Percentiles rank a stretch among this genome's conserved stretches.
Conservation (phyloP, 2,888 invertebrate genomes). For the Cerceris ruficornis region DNA sequence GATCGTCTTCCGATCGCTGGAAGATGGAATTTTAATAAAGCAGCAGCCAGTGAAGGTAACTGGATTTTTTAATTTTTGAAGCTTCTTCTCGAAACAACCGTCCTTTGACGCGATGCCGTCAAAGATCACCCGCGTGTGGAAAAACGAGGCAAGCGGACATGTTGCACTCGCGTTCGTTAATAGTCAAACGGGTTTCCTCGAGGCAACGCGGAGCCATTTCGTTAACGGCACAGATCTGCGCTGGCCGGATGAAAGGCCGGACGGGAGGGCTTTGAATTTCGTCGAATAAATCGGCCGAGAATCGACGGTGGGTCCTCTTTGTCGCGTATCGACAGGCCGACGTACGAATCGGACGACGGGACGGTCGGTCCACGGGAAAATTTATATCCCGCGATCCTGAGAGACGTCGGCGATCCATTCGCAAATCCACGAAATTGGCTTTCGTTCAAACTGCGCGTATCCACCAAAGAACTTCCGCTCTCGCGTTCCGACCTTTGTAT, state of each 20-base stretch:
- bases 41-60: not conserved
- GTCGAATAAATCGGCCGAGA: constrained; percentile 29
- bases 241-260: constrained; percentile 8
- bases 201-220: constrained; percentile 12
- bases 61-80: not conserved
- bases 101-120: not conserved
- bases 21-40: too few species aligned
- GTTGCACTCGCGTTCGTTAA: not conserved
- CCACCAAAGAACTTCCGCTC: not conserved
- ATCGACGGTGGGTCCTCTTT: constrained; percentile 6
- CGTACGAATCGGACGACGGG: constrained; percentile 10
- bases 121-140: not conserved
- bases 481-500: not conserved
- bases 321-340: constrained; percentile 25
- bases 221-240: constrained; percentile 7
- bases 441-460: not conserved
- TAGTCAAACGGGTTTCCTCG: constrained; percentile 23
- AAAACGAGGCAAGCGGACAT: not conserved
- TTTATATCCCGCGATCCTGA: constrained; percentile 16
- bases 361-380: constrained; percentile 6
- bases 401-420: not conserved
- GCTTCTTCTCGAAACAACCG: not conserved
- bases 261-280: constrained; percentile 20
- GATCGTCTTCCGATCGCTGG: too few species aligned
- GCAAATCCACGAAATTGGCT: constrained; percentile 2